phyloP scores from a whole-genome alignment of 1,140 invertebrate species.

The Lerema accius region DNA sequence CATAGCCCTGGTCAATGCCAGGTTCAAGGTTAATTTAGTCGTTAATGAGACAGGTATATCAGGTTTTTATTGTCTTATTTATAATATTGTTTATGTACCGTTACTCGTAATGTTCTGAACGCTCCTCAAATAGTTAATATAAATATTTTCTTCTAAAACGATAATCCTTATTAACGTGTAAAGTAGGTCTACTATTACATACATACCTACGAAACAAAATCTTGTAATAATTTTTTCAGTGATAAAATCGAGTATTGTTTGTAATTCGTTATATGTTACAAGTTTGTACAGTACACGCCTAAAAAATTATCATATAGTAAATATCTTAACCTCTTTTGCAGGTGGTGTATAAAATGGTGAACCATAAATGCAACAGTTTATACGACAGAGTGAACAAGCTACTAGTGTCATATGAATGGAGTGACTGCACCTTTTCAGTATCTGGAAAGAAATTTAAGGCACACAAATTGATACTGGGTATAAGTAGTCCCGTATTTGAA shows the following conservation, averaged over 20 bases:
- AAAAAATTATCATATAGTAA: too few species aligned
- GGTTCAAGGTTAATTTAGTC: constrained; percentile 18
- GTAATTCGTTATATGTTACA: too few species aligned
- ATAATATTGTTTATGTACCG: constrained; percentile 4
- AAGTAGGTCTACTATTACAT: too few species aligned
- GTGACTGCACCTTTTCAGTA: constrained; percentile 83
- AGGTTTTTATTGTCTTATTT: too few species aligned
- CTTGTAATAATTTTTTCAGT: too few species aligned
- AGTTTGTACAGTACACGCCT: too few species aligned
- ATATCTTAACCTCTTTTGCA: too few species aligned
- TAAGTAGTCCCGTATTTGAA: constrained; percentile 90
- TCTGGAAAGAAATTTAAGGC: constrained; percentile 81
- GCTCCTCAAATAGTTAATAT: too few species aligned
- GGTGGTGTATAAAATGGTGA: constrained; percentile 60
- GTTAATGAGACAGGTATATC: constrained; percentile 1
- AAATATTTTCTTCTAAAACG: too few species aligned
- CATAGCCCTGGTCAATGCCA: constrained; percentile 7
- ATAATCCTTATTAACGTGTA: too few species aligned
- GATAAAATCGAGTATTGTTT: too few species aligned
- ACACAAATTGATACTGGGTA: constrained; percentile 87
- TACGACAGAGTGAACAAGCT: constrained; percentile 78
- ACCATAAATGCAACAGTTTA: constrained; percentile 57
- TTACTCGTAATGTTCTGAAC: neutral
- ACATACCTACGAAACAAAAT: too few species aligned
- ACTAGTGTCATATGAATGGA: constrained; percentile 78